phyloP scores from a whole-genome alignment of 2,113 vertebrate genomes.

The Crotalus viridis region DNA sequence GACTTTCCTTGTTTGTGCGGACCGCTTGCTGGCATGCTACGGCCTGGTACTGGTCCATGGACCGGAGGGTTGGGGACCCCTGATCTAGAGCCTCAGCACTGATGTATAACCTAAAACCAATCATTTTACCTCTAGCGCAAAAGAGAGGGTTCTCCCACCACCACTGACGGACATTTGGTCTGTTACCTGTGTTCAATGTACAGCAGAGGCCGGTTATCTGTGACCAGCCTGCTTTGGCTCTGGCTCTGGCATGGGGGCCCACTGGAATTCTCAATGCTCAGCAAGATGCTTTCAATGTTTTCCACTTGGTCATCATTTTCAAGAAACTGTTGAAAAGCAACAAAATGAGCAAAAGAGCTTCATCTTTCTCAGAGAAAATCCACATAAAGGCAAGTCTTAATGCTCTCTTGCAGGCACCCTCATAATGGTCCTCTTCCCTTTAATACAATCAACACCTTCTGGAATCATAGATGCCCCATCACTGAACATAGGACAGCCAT shows the following conservation, averaged over 20 bases:
- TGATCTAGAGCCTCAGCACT: not conserved
- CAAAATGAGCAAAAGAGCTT: not conserved
- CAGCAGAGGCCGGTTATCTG: constrained; percentile 76
- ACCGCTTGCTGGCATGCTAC: too few relatives aligned
- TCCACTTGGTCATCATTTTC: constrained; percentile 72
- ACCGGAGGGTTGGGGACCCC: too few relatives aligned
- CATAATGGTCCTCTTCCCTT: too few relatives aligned
- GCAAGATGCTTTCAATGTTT: constrained; percentile 85
- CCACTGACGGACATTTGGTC: not conserved
- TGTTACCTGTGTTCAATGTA: constrained; percentile 93
- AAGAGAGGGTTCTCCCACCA: not conserved
- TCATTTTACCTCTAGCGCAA: rapidly evolving
- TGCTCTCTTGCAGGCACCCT: not conserved
- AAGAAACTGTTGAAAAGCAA: constrained; percentile 17
- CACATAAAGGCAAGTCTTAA: not conserved
- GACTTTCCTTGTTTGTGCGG: too few relatives aligned
- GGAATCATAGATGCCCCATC: not conserved
- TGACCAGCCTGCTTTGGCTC: constrained; percentile 56
- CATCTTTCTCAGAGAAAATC: not conserved
- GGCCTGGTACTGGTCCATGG: too few relatives aligned
- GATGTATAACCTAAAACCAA: not conserved
- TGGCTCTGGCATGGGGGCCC: constrained; percentile 71
- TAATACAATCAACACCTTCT: not conserved
- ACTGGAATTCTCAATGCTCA: constrained; percentile 77
- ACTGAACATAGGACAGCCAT: not conserved